phyloP scores from a whole-genome alignment of 2,113 vertebrate species.

The Pelecanoides urinatrix region DNA sequence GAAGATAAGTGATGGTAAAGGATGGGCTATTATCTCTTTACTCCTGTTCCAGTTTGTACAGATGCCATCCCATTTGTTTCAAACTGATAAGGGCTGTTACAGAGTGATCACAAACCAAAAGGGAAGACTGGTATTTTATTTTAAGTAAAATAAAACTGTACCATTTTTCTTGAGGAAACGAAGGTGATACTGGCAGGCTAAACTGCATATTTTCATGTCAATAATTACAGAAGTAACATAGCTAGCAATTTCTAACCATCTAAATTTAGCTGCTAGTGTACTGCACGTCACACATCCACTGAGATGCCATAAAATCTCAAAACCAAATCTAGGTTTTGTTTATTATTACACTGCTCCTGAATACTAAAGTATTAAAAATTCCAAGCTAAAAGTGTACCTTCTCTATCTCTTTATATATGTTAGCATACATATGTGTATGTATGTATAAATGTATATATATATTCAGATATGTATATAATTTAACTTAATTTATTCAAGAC shows the following conservation, averaged over 20 bases:
- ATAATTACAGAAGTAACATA: background rate
- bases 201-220: background rate
- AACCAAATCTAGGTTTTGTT: background rate
- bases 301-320: background rate
- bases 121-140: background rate
- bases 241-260: background rate
- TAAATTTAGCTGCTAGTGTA: background rate
- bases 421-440: background rate
- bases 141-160: background rate
- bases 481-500: background rate
- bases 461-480: background rate
- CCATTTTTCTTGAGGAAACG: background rate
- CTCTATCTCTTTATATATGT: background rate
- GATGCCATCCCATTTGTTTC: conserved; percentile 1
- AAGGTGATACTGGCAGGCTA: background rate
- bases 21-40: background rate
- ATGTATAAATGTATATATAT: background rate
- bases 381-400: background rate
- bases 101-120: conserved; percentile 19
- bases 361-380: background rate
- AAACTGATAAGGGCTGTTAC: background rate
- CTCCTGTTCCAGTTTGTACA: background rate
- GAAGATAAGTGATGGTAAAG: background rate
- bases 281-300: background rate
- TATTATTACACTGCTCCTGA: background rate